phyloP scores from a whole-genome alignment of 2,797 vertebrate genomes.

The Rhincodon typus region DNA sequence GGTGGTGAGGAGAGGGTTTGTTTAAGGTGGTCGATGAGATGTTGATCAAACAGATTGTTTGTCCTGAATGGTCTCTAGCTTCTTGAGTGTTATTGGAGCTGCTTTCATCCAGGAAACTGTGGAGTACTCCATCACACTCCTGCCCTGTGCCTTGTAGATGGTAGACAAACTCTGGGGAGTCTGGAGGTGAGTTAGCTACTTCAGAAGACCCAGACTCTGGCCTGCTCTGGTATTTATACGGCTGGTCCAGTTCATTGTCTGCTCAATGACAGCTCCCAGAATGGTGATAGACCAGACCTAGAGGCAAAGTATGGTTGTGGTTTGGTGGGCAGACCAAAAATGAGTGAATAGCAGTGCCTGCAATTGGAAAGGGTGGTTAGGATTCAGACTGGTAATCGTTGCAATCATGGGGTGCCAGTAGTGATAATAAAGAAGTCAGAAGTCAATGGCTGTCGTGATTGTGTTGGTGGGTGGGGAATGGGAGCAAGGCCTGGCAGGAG shows the following conservation, averaged over 20 bases:
- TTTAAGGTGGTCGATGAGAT: no score
- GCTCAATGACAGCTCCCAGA: not conserved
- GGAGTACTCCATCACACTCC: not conserved
- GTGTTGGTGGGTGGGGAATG: not conserved
- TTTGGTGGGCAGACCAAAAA: not conserved
- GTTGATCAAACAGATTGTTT: no score
- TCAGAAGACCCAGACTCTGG: not conserved
- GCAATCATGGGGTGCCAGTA: no score
- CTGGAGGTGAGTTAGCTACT: not conserved
- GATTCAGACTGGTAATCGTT: no score
- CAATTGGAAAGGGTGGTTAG: not conserved
- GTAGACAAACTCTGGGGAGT: not conserved
- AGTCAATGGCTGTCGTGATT: not conserved
- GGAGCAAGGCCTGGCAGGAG: not conserved
- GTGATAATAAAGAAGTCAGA: no score
- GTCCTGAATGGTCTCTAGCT: no score
- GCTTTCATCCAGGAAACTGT: no score
- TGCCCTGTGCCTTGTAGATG: not conserved
- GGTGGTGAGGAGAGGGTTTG: no score
- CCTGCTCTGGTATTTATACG: not conserved
- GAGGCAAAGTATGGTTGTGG: not conserved
- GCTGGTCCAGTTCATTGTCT: not conserved
- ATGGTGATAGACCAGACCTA: not conserved
- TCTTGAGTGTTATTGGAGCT: no score
- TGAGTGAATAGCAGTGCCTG: not conserved